Percentiles rank a stretch among this genome's conserved stretches.
phyloP scores from a whole-genome alignment of 2,888 invertebrate genomes.

The Cephus pygmeus region DNA sequence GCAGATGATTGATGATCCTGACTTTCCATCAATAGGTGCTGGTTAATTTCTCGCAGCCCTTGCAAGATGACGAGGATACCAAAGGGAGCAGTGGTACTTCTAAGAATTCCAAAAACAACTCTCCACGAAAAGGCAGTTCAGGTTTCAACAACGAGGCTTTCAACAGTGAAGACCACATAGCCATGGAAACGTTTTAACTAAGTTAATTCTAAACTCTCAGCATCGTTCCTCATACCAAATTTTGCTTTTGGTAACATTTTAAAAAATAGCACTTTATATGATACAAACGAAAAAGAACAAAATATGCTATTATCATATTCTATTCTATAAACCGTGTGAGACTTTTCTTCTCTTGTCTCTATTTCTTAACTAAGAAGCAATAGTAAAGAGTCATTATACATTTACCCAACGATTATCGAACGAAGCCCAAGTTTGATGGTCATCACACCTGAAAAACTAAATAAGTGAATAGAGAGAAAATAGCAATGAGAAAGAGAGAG shows the following conservation, averaged over 20 bases:
- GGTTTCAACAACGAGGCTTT: not conserved
- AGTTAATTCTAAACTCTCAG: not conserved
- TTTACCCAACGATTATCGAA: not conserved
- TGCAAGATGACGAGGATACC: not conserved
- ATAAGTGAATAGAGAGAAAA: not conserved
- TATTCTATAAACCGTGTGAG: not conserved
- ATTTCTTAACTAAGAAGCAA: not conserved
- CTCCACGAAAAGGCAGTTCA: not conserved
- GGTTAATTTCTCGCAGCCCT: not conserved
- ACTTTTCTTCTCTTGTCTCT: not conserved
- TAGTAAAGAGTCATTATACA: not conserved
- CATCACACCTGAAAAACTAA: not conserved
- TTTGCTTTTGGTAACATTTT: not conserved
- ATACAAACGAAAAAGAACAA: not conserved
- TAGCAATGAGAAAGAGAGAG: not conserved
- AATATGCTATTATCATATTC: not conserved
- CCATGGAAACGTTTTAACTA: not conserved
- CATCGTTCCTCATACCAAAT: not conserved
- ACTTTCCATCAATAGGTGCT: not conserved
- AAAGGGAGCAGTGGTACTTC: not conserved
- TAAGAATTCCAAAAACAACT: not conserved
- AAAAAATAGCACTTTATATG: not conserved
- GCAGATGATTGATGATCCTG: not conserved
- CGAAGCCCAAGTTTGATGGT: not conserved
- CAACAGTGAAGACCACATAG: not conserved